These are phyloP conservation scores for Hippasteria phrygiana DNA, from an alignment of 53 echinoderm and acorn worm genomes.

Conservation along the genomic window DNA sequence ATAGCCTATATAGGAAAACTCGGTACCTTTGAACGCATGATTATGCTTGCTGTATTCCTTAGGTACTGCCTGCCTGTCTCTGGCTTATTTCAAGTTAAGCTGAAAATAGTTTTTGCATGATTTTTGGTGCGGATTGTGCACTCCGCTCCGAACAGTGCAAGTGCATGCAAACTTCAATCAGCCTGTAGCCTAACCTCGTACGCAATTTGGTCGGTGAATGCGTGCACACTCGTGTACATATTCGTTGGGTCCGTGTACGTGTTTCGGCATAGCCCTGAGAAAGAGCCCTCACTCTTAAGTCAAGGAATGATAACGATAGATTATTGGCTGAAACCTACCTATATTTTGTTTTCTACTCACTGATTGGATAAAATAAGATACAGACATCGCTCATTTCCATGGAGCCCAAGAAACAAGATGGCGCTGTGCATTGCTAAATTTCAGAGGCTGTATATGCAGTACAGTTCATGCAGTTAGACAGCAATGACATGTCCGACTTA, in stretches of 20 bases:
- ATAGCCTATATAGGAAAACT: too few species aligned
- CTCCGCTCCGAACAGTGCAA: too few species aligned
- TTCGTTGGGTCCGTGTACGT: too few species aligned
- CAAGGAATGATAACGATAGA: not conserved
- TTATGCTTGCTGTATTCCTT: not conserved
- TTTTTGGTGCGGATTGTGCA: too few species aligned
- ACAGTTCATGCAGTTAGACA: too few species aligned
- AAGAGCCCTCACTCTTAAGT: not conserved
- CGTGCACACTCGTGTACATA: too few species aligned
- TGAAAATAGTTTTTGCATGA: too few species aligned
- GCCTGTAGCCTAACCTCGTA: too few species aligned
- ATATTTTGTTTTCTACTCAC: not conserved
- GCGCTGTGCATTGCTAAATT: not conserved
- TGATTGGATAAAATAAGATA: constrained; percentile 25
- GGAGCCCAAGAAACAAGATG: constrained; percentile 60
- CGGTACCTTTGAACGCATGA: constrained; percentile 39
- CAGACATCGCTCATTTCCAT: constrained; percentile 59
- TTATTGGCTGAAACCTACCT: not conserved
- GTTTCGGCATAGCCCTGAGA: not conserved
- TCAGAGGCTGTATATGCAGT: too few species aligned
- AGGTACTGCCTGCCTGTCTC: not conserved
- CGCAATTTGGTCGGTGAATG: too few species aligned
- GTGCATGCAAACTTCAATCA: too few species aligned
- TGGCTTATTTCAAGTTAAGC: not conserved
- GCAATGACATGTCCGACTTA: too few species aligned